Conservation (phyloP, 2,888 invertebrate genomes). For the Electrophaes corylata region DNA sequence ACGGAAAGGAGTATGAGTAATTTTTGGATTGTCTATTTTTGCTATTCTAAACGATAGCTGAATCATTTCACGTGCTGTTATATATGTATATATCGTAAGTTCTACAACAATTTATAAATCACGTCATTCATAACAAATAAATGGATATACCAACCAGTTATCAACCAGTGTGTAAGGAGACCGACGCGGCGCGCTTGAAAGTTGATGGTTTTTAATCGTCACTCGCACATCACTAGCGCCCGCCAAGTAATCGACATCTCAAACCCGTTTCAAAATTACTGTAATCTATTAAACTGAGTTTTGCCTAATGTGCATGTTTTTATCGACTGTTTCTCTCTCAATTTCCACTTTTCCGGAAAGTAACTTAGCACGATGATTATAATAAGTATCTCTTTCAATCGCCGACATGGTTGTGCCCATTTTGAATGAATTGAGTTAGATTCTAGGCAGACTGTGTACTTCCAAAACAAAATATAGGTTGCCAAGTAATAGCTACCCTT, state of each 20-base stretch:
- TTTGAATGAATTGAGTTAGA: background rate
- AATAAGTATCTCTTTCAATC: background rate
- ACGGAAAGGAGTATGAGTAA: too few species aligned
- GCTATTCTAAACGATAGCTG: too few species aligned
- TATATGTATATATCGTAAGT: too few species aligned
- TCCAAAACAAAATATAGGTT: too few species aligned
- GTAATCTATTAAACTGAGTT: constrained; percentile 44
- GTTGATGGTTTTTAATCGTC: constrained; percentile 75
- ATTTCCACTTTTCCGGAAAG: constrained; percentile 25
- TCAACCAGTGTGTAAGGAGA: constrained; percentile 29
- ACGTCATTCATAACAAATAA: background rate
- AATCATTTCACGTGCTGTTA: too few species aligned
- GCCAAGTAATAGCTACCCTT: too few species aligned
- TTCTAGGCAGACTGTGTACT: too few species aligned
- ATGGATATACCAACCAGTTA: background rate
- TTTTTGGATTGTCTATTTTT: too few species aligned
- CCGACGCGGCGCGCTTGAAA: constrained; percentile 45
- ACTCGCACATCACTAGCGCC: constrained; percentile 61
- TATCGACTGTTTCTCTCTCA: constrained; percentile 30
- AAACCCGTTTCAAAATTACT: constrained; percentile 46
- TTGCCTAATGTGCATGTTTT: constrained; percentile 37
- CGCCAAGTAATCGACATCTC: constrained; percentile 39
- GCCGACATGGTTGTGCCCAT: background rate
- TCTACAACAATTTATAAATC: too few species aligned
- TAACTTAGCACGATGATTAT: constrained; percentile 12